A percentile compares a stretch with the other conserved stretches of the same genome.
phyloP scores from a whole-genome alignment of 35 echinoderm and acorn worm genomes.

The Eucidaris tribuloides region DNA sequence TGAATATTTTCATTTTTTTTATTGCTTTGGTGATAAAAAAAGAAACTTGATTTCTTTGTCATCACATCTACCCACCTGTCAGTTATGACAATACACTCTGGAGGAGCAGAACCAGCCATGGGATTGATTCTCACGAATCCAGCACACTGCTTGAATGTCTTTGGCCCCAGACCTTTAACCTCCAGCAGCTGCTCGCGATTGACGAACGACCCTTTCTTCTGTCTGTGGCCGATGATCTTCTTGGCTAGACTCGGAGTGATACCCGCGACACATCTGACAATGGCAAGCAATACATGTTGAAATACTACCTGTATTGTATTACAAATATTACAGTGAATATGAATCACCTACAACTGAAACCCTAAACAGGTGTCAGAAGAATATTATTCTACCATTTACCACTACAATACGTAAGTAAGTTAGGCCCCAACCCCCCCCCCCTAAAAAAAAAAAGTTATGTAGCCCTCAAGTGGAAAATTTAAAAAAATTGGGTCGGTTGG shows the following conservation, averaged over 20 bases:
- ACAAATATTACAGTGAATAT: too few species aligned
- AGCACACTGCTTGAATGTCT: conserved; percentile 94
- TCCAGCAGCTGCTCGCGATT: conserved; percentile 69
- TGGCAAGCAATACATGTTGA: too few species aligned
- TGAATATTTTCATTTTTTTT: background rate
- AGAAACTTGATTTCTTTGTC: background rate
- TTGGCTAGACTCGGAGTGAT: conserved; percentile 56
- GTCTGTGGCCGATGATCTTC: conserved; percentile 80
- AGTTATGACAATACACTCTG: background rate
- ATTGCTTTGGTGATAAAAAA: background rate
- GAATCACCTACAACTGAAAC: too few species aligned
- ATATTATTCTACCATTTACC: too few species aligned
- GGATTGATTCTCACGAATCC: conserved; percentile 77
- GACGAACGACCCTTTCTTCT: conserved; percentile 59
- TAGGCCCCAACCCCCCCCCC: too few species aligned
- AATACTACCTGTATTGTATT: too few species aligned
- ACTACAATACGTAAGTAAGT: too few species aligned
- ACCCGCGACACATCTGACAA: conserved; percentile 77
- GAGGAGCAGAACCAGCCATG: background rate
- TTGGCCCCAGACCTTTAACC: conserved; percentile 82
- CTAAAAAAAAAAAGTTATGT: too few species aligned
- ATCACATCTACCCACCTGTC: background rate
- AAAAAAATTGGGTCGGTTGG: too few species aligned
- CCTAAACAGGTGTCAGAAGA: too few species aligned
- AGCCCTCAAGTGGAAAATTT: too few species aligned